Evolutionary conservation across 2,113 vertebrate genomes (phyloP).

Genomic region (Mesembrinibis cayennensis): DNA sequence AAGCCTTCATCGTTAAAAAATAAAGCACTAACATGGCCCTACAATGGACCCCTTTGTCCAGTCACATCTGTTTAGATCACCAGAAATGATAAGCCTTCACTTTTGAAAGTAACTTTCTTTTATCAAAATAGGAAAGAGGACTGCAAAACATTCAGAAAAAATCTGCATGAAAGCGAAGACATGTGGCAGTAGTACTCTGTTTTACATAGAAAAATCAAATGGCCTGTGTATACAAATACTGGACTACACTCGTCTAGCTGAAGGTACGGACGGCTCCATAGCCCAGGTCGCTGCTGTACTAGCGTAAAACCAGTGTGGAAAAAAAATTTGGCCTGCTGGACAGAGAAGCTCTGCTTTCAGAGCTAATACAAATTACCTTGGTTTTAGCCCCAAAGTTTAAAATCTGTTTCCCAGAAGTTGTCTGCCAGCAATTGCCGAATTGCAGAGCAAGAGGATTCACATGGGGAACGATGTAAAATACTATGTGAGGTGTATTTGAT

Average conservation of each 20-base stretch:
- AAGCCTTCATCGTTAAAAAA: conserved; percentile 57
- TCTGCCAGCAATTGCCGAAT: neutral
- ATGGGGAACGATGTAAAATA: neutral
- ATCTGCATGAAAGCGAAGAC: neutral
- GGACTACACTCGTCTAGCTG: neutral
- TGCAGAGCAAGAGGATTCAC: neutral
- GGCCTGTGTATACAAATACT: neutral
- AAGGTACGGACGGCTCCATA: fast-evolving
- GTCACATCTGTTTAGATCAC: conserved; percentile 63
- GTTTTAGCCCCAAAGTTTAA: neutral
- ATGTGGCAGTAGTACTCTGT: neutral
- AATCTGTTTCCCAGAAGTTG: neutral
- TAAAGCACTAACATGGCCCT: conserved; percentile 16
- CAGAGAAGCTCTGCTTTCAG: neutral
- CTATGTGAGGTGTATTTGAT: neutral
- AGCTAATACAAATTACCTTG: neutral
- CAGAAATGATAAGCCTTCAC: conserved; percentile 38
- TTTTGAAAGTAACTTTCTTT: conserved; percentile 46
- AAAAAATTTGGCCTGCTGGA: neutral
- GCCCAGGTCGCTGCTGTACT: neutral
- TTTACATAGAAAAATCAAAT: neutral
- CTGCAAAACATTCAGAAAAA: conserved; percentile 6
- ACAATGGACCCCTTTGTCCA: conserved; percentile 54
- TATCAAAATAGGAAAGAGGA: conserved; percentile 4
- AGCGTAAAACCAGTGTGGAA: neutral